Evolutionary conservation across 2,888 invertebrate species (phyloP), one percentile per base, ranked within the genome.

Genomic region (Choreutis nemorana): DNA sequence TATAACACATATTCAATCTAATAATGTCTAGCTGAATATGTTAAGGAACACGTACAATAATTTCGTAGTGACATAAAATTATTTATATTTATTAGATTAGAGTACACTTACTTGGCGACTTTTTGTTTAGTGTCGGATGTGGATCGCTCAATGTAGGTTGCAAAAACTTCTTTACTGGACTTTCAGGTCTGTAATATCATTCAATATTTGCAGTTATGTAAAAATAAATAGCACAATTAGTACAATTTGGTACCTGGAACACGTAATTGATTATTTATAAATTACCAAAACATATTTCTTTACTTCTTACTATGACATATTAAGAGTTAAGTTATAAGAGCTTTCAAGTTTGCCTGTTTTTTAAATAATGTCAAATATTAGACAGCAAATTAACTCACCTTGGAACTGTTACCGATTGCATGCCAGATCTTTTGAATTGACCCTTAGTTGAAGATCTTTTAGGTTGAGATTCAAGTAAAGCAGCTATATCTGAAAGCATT

Each of bases 121-220:
- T 77, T 44, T 81, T 87, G 20, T 82, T 81, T 1, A 86, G 79
- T 4, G 83, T 68, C 1, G 84, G 83, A 45, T 79, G 79, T 3
- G 83, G 85, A 67, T 92, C 91, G 12, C 91, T 91, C 26, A 91
- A 67, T 0, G 91, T 91, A 2, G 92, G 91, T 8, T 90, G 90
- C 32, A 93, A 65, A 59, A 87, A 92, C 54, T 91, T 91, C 42
- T 91, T 84, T 0, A 90, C 87, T 29, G 87, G 87, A 51, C 90
- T 90, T 12, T 91, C 91, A 7, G 92, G 89, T 40, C 92, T 93
- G 59, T 83, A 87, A 47, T 32, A 37, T 30, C 22, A 25, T 23
- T 9, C 18, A 18, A 18, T 12, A 25, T 14, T 18, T n/a, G n/a
- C n/a, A n/a, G n/a, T n/a, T n/a, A n/a, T n/a, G 23, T 21, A 11